These are phyloP conservation scores for Holothuria scabra DNA, from an alignment of 53 echinoderm and acorn worm genomes.

Conservation along the genomic window DNA sequence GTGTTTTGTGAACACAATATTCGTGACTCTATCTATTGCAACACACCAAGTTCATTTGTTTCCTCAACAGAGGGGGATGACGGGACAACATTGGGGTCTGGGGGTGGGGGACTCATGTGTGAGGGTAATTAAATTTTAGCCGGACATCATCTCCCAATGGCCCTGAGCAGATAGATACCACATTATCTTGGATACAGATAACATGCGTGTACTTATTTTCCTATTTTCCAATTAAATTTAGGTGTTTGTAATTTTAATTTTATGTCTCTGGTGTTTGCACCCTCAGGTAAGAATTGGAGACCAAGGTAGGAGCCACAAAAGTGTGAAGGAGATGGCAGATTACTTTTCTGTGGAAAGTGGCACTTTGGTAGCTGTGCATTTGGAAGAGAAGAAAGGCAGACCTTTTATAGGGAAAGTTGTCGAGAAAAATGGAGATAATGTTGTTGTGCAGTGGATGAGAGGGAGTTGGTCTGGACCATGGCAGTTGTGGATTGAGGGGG, in stretches of 20 bases:
- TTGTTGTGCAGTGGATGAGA: conserved; percentile 5
- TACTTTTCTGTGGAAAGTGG: conserved; percentile 2
- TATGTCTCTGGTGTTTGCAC: neutral
- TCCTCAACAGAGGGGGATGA: too few species aligned
- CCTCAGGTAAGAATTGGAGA: neutral
- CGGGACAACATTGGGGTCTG: too few species aligned
- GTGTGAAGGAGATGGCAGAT: neutral
- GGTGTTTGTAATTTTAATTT: too few species aligned
- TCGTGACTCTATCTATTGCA: too few species aligned
- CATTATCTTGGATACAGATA: neutral
- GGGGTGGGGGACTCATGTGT: too few species aligned
- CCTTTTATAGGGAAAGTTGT: neutral
- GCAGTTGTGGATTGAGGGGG: neutral
- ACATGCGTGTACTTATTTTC: neutral
- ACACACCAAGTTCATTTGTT: too few species aligned
- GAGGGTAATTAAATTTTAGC: too few species aligned
- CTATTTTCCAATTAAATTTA: neutral
- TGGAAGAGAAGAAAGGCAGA: conserved; percentile 2
- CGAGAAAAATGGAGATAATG: neutral
- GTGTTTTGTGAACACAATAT: too few species aligned
- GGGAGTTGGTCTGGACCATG: neutral
- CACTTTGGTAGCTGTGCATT: conserved; percentile 7
- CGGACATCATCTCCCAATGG: too few species aligned
- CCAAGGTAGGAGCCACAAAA: conserved; percentile 17
- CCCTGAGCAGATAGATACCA: neutral